phyloP scores from a whole-genome alignment of 2,797 vertebrate species.

The Siniperca obscura region DNA sequence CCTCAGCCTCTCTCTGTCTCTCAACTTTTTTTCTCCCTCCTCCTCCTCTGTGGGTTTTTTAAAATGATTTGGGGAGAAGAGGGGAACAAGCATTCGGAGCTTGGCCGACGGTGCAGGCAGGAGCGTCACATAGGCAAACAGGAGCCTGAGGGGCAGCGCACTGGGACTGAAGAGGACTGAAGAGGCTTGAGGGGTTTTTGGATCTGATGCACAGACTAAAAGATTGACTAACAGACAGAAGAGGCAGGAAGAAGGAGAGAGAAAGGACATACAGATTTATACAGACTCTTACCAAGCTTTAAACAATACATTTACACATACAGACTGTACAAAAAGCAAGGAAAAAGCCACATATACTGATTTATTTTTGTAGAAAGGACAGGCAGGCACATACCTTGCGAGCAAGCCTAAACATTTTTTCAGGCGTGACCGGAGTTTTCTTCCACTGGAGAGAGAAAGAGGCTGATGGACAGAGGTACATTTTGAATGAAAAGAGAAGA shows the following conservation, averaged over 20 bases:
- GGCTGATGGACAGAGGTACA: slow-evolving; percentile 49
- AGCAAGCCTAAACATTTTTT: slow-evolving; percentile 52
- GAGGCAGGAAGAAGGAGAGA: slow-evolving; percentile 35
- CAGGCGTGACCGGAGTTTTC: slow-evolving; percentile 47
- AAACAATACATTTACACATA: slow-evolving; percentile 24
- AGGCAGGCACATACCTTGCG: slow-evolving; percentile 35
- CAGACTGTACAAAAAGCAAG: slow-evolving; percentile 22
- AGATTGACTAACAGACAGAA: slow-evolving; percentile 51
- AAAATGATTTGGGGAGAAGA: slow-evolving; percentile 84
- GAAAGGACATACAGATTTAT: slow-evolving; percentile 37
- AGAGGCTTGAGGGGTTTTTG: slow-evolving; percentile 43
- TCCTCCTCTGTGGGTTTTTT: slow-evolving; percentile 63
- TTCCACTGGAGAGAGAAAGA: slow-evolving; percentile 45
- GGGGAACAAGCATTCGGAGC: slow-evolving; percentile 79
- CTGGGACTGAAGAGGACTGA: slow-evolving; percentile 65
- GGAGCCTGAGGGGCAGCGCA: slow-evolving; percentile 72
- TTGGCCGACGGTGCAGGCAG: slow-evolving; percentile 83
- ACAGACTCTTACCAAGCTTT: slow-evolving; percentile 19
- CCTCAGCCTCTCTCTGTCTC: slow-evolving; percentile 77
- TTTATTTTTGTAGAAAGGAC: slow-evolving; percentile 49
- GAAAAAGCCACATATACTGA: slow-evolving; percentile 34
- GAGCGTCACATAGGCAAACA: slow-evolving; percentile 74
- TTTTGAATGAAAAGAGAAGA: slow-evolving; percentile 58
- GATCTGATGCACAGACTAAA: slow-evolving; percentile 67
- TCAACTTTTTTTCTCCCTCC: slow-evolving; percentile 73